Evolutionary conservation across 2,888 invertebrate species (phyloP).

Genomic region (Cremastinae sp.): DNA sequence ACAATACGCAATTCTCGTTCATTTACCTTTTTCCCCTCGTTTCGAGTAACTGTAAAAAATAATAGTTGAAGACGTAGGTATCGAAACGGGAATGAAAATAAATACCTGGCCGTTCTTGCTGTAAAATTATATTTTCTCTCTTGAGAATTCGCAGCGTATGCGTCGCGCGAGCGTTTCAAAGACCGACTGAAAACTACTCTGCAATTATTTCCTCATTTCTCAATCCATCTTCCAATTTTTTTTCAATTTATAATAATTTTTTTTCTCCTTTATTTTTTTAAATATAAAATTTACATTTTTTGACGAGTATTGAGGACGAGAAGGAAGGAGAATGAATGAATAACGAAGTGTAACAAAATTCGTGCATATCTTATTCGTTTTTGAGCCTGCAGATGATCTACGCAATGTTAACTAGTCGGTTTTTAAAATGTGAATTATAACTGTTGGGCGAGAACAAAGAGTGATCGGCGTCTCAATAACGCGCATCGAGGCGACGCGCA

Average conservation of each 20-base stretch:
- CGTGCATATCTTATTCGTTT: conserved; percentile 72
- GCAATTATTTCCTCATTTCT: too few relatives aligned
- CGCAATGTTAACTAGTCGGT: conserved; percentile 72
- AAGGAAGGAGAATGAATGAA: background rate
- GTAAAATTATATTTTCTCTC: conserved; percentile 32
- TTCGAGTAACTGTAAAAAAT: conserved; percentile 1
- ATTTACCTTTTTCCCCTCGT: conserved; percentile 62
- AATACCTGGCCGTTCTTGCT: conserved; percentile 58
- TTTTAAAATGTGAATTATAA: conserved; percentile 58
- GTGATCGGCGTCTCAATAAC: background rate
- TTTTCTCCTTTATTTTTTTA: background rate
- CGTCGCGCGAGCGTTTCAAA: conserved; percentile 48
- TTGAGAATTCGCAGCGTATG: conserved; percentile 8
- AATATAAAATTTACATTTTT: background rate
- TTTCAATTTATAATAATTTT: background rate
- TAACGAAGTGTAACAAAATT: conserved; percentile 23
- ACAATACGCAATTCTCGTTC: conserved; percentile 76
- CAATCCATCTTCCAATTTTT: background rate
- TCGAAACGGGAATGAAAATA: background rate
- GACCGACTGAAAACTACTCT: conserved; percentile 47
- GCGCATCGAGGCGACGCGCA: too few relatives aligned
- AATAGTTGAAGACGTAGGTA: background rate
- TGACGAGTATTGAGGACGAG: background rate
- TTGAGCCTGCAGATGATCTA: conserved; percentile 70
- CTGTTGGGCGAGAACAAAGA: conserved; percentile 42